These are phyloP conservation scores for Spisula subtruncata DNA, from an alignment of 2,888 invertebrate species.

Conservation along the genomic window DNA sequence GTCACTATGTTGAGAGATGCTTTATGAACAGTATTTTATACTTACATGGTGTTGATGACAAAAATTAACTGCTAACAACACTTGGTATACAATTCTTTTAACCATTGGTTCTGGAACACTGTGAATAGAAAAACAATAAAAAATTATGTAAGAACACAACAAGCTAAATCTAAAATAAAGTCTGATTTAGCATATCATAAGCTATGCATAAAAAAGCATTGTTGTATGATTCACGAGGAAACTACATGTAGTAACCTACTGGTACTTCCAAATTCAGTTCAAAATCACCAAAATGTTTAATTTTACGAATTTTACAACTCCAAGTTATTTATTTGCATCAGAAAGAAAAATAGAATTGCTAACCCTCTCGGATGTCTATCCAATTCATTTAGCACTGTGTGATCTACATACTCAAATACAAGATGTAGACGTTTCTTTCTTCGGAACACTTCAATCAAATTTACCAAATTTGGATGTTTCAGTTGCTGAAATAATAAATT, in stretches of 20 bases:
- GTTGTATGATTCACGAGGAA: no score
- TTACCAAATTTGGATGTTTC: constrained; percentile 99
- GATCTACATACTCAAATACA: constrained; percentile 99
- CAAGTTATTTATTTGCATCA: no score
- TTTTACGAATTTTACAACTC: no score
- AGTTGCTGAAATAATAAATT: constrained; percentile 92
- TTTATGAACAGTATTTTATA: constrained; percentile 32
- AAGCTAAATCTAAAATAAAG: no score
- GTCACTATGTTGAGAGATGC: no score
- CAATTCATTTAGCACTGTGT: constrained; percentile 98
- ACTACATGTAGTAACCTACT: no score
- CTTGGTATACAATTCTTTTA: constrained; percentile 98
- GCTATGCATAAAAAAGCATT: no score
- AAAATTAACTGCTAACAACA: constrained; percentile 97
- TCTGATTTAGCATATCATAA: no score
- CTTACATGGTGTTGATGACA: constrained; percentile 96
- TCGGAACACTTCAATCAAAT: constrained; percentile 98
- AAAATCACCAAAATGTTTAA: no score
- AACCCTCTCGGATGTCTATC: constrained; percentile 97
- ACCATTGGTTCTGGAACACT: constrained; percentile 94
- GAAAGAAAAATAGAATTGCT: constrained; percentile 54
- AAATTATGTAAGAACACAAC: background rate
- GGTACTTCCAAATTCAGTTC: no score
- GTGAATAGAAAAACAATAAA: constrained; percentile 68
- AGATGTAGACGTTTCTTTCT: constrained; percentile 95